These are phyloP conservation scores for Dolichoris vasculosae DNA, from an alignment of 1,140 invertebrate genomes.

Conservation along the genomic window DNA sequence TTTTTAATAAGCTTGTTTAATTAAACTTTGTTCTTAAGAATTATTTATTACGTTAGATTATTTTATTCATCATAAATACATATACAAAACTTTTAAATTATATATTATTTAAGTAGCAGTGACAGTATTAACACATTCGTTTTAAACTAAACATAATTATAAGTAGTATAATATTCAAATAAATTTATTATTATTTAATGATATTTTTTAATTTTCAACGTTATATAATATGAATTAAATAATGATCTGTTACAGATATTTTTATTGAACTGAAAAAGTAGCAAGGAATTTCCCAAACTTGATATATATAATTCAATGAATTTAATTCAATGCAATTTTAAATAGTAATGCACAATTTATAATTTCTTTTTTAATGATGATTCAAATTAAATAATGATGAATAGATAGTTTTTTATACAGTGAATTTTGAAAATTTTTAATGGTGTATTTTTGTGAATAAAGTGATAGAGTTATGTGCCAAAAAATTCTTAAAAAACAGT, in stretches of 20 bases:
- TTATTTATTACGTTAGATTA: too few relatives aligned
- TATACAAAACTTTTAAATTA: background rate
- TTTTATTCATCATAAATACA: too few relatives aligned
- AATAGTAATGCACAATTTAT: background rate
- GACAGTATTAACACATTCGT: too few relatives aligned
- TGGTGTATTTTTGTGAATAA: slow-evolving; percentile 16
- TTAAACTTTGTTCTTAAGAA: too few relatives aligned
- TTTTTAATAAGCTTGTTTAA: too few relatives aligned
- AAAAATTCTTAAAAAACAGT: slow-evolving; percentile 11
- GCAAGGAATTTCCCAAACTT: background rate
- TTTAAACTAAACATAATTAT: too few relatives aligned
- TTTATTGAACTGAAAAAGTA: background rate
- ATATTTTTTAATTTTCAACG: background rate
- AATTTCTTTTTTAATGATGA: background rate
- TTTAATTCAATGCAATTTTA: background rate
- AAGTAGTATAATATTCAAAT: too few relatives aligned
- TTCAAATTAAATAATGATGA: background rate
- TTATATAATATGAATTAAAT: background rate
- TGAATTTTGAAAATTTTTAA: slow-evolving; percentile 2
- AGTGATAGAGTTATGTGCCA: slow-evolving; percentile 29
- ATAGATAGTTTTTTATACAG: background rate
- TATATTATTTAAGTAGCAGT: background rate
- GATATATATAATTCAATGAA: background rate
- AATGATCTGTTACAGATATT: background rate
- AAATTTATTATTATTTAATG: too few relatives aligned